phyloP scores from a whole-genome alignment of 1,140 invertebrate species.

The Phymorhynchus buccinoides region DNA sequence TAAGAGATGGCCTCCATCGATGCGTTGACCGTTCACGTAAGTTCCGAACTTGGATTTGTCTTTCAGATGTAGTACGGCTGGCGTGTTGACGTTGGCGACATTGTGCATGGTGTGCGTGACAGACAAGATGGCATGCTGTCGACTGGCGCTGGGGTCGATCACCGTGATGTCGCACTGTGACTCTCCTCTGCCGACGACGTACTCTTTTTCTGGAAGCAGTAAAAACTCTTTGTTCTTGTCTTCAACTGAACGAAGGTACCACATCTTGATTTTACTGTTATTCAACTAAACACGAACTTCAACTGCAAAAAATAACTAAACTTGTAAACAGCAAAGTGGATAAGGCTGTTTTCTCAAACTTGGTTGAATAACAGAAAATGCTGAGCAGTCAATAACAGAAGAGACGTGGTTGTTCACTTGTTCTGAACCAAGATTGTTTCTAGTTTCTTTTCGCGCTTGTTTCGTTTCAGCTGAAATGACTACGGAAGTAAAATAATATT shows the following conservation, averaged over 20 bases:
- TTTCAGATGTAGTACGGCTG: constrained; percentile 66
- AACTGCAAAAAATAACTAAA: too few species aligned
- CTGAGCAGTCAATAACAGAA: too few species aligned
- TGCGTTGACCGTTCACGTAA: constrained; percentile 62
- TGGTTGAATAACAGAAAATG: too few species aligned
- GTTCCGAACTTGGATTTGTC: constrained; percentile 75
- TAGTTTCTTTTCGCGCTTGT: too few species aligned
- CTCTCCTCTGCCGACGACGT: constrained; percentile 69
- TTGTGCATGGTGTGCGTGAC: constrained; percentile 62
- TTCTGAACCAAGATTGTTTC: too few species aligned
- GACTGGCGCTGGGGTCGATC: constrained; percentile 69
- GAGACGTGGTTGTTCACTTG: too few species aligned
- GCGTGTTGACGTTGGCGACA: constrained; percentile 56
- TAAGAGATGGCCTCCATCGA: constrained; percentile 56
- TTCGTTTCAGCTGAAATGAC: too few species aligned
- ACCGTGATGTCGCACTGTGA: constrained; percentile 68
- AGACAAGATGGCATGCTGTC: constrained; percentile 68
- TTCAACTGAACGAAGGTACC: constrained; percentile 37
- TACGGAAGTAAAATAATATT: too few species aligned
- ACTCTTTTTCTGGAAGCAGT: constrained; percentile 56
- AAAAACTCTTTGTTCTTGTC: constrained; percentile 49
- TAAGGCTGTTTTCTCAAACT: too few species aligned
- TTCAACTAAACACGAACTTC: too few species aligned
- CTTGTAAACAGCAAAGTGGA: too few species aligned
- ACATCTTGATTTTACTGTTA: constrained; percentile 13